Conservation (phyloP, 2,113 vertebrate species). For the Alectura lathami region DNA sequence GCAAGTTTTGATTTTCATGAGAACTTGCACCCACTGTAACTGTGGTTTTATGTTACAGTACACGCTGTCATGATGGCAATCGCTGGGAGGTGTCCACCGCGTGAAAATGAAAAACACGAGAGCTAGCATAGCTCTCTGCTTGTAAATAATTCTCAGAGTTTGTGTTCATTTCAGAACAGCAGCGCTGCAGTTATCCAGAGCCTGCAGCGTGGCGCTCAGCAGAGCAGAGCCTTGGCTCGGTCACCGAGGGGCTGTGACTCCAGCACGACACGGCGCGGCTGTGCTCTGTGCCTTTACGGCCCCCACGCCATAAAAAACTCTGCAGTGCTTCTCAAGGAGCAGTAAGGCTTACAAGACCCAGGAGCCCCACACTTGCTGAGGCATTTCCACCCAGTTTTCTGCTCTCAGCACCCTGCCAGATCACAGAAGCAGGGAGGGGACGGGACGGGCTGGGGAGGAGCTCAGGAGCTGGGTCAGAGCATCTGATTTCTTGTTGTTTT, state of each 20-base stretch:
- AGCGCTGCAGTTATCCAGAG: neutral
- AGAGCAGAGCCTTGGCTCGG: neutral
- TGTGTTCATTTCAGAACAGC: neutral
- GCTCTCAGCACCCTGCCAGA: neutral
- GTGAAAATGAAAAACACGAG: neutral
- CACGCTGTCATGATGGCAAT: neutral
- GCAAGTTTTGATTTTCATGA: slow-evolving; percentile 41
- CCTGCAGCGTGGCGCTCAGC: neutral
- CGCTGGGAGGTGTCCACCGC: neutral
- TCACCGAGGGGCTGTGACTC: neutral
- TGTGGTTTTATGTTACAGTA: slow-evolving; percentile 45
- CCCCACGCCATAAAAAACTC: neutral
- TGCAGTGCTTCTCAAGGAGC: neutral
- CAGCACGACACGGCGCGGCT: neutral
- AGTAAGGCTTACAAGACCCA: neutral
- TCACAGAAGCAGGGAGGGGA: neutral
- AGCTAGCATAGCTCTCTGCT: neutral
- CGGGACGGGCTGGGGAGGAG: neutral
- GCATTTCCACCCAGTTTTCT: neutral
- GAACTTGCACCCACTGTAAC: neutral
- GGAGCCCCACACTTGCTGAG: neutral
- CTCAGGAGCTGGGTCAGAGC: neutral
- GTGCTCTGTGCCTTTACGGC: neutral
- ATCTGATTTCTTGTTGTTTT: accelerated
- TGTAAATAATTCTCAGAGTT: neutral